Conservation (phyloP, 2,888 invertebrate genomes). For the Aphodius granarius region DNA sequence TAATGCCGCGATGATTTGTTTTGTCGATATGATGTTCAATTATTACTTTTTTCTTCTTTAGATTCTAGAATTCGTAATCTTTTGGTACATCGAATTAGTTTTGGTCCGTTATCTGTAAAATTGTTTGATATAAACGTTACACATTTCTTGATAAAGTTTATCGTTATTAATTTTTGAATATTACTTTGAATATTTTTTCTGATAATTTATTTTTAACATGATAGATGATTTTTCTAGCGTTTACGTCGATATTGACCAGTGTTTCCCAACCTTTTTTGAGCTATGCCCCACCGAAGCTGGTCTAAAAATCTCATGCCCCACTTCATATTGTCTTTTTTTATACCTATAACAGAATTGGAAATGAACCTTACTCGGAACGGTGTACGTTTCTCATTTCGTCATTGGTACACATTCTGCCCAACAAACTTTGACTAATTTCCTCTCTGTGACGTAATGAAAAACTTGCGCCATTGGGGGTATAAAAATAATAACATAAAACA, state of each 20-base stretch:
- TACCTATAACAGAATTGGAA: no score
- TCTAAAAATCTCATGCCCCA: no score
- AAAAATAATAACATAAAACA: no score
- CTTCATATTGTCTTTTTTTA: no score
- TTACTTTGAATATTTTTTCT: conserved; percentile 7
- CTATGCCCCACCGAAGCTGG: no score
- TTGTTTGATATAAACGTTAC: neutral
- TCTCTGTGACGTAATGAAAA: no score
- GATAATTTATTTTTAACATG: neutral
- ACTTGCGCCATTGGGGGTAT: no score
- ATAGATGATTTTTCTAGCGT: neutral
- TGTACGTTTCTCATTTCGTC: no score
- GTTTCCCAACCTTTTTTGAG: no score
- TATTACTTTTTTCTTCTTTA: conserved; percentile 2
- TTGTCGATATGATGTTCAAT: conserved; percentile 12
- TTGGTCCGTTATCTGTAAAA: conserved; percentile 14
- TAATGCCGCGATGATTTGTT: conserved; percentile 12
- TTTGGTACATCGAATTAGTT: conserved; percentile 11
- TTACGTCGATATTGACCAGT: neutral
- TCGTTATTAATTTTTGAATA: conserved; percentile 15
- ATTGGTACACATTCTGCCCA: no score
- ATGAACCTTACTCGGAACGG: no score
- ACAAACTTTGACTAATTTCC: no score
- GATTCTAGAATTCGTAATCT: neutral
- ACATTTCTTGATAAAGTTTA: conserved; percentile 10